Conservation (phyloP, 2,888 invertebrate species). For the Andrena camellia region DNA sequence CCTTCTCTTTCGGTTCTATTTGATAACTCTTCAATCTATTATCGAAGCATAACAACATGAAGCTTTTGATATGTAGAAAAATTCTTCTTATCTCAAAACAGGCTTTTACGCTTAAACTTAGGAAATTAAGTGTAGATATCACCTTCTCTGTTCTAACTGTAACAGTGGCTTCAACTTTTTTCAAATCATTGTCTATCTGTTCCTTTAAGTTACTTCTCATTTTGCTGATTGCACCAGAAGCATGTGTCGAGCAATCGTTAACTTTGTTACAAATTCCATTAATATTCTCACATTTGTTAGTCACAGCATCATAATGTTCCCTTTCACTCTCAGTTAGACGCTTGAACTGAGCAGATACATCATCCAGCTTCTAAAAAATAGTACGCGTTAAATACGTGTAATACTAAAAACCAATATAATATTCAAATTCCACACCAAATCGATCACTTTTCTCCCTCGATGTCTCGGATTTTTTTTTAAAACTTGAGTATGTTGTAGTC, state of each 20-base stretch:
- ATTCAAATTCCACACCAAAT: too few relatives aligned
- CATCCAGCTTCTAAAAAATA: conserved; percentile 70
- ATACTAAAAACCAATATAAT: not conserved
- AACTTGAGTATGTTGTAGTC: too few relatives aligned
- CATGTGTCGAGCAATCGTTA: conserved; percentile 57
- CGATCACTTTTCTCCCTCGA: too few relatives aligned
- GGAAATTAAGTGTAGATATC: conserved; percentile 18
- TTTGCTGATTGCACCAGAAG: conserved; percentile 55
- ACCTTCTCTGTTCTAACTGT: conserved; percentile 72
- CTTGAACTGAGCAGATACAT: conserved; percentile 67
- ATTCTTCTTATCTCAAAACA: not conserved
- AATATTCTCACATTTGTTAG: conserved; percentile 64
- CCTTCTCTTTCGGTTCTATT: conserved; percentile 67
- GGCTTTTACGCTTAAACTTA: not conserved
- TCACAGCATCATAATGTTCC: conserved; percentile 58
- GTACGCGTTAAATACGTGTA: not conserved
- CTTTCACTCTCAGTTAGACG: conserved; percentile 66
- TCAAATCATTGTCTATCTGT: conserved; percentile 68
- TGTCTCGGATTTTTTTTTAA: too few relatives aligned
- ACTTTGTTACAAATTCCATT: conserved; percentile 60
- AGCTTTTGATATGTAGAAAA: not conserved
- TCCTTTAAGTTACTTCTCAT: conserved; percentile 67
- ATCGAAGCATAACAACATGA: conserved; percentile 18
- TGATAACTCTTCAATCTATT: conserved; percentile 72
- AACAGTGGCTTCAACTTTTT: conserved; percentile 69